Evolutionary conservation across 2,888 invertebrate species (phyloP).

Genomic region (Auanema freiburgensis): DNA sequence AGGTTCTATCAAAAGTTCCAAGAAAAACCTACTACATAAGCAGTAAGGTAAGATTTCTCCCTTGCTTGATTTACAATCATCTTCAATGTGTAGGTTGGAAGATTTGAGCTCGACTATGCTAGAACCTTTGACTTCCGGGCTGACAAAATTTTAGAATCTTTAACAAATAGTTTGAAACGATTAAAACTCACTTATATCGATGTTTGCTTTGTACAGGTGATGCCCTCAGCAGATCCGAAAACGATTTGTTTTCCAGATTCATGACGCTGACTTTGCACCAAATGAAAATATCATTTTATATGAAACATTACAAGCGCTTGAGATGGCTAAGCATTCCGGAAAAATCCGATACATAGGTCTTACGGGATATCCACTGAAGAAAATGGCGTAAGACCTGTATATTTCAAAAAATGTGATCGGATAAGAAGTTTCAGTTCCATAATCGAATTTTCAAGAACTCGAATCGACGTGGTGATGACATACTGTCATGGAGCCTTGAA

Average conservation of each 20-base stretch:
- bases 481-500: slow-evolving; percentile 81
- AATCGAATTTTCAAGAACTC: slow-evolving; percentile 68
- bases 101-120: slow-evolving; percentile 76
- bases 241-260: slow-evolving; percentile 74
- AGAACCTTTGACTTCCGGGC: slow-evolving; percentile 84
- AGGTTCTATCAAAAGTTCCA: slow-evolving; percentile 78
- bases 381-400: slow-evolving; percentile 73
- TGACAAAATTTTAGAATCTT: slow-evolving; percentile 76
- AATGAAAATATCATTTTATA: slow-evolving; percentile 77
- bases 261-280: slow-evolving; percentile 85
- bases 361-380: slow-evolving; percentile 79
- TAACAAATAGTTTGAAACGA: slow-evolving; percentile 76
- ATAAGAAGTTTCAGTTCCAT: slow-evolving; percentile 31
- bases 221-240: not conserved
- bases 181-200: slow-evolving; percentile 83
- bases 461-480: slow-evolving; percentile 76
- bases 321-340: slow-evolving; percentile 74
- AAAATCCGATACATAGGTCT: slow-evolving; percentile 80
- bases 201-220: slow-evolving; percentile 77
- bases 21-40: slow-evolving; percentile 82
- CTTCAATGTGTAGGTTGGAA: slow-evolving; percentile 68
- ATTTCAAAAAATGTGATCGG: not conserved
- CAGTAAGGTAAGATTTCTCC: slow-evolving; percentile 67
- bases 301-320: slow-evolving; percentile 80
- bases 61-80: slow-evolving; percentile 1